Percentiles rank a stretch among this genome's conserved stretches.
Conservation (phyloP, 2,888 invertebrate species). For the Leptura quadrifasciata region DNA sequence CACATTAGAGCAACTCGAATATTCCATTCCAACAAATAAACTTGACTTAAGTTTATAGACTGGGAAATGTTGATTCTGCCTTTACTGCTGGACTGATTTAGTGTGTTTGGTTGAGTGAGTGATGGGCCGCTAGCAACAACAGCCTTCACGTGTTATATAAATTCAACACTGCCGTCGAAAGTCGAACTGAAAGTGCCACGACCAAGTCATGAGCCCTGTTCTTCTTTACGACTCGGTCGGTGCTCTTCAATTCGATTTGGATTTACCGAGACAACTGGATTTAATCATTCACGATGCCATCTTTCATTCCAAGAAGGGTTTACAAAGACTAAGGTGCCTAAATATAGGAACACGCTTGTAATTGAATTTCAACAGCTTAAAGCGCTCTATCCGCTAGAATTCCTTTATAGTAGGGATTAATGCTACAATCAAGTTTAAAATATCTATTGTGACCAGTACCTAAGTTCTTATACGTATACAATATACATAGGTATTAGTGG, state of each 20-base stretch:
- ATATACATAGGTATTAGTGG: too few species aligned
- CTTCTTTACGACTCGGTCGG: conserved; percentile 51
- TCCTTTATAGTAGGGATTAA: conserved; percentile 25
- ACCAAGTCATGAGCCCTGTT: conserved; percentile 53
- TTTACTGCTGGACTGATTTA: conserved; percentile 70
- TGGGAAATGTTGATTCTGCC: conserved; percentile 69
- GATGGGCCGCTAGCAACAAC: conserved; percentile 73
- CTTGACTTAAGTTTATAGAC: conserved; percentile 71
- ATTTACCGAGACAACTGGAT: conserved; percentile 56
- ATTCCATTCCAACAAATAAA: conserved; percentile 71
- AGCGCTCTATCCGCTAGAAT: conserved; percentile 16
- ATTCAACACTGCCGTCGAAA: conserved; percentile 62
- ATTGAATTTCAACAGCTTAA: conserved; percentile 33
- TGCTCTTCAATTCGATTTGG: conserved; percentile 50
- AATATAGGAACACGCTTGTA: conserved; percentile 46
- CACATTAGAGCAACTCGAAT: conserved; percentile 70
- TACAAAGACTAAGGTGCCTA: conserved; percentile 40
- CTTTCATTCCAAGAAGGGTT: conserved; percentile 42
- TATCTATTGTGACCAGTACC: not conserved
- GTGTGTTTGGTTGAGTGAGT: conserved; percentile 70
- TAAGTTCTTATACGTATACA: not conserved
- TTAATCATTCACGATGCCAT: conserved; percentile 54
- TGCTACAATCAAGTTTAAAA: not conserved
- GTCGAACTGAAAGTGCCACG: conserved; percentile 53
- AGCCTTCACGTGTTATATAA: conserved; percentile 73